A percentile compares a stretch with the other conserved stretches of the same genome.
These are phyloP conservation scores for Platorchestia sp. DNA, from an alignment of 1,140 invertebrate species.

Conservation along the genomic window DNA sequence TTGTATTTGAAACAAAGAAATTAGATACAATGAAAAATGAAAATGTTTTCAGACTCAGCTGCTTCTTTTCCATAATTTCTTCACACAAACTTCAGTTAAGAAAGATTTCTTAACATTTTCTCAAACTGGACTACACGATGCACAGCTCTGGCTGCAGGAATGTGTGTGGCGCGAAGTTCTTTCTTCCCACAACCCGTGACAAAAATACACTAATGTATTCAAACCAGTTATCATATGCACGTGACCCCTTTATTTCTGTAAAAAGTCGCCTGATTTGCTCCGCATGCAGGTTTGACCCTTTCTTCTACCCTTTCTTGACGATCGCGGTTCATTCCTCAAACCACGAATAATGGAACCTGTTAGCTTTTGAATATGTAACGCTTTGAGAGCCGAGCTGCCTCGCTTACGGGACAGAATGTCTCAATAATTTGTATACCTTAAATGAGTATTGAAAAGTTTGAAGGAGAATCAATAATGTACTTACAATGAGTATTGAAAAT, in stretches of 20 bases:
- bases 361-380: neutral
- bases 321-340: neutral
- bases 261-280: neutral
- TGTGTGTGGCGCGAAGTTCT: neutral
- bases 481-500: no score
- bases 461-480: no score
- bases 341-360: neutral
- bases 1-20: no score
- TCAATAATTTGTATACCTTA: neutral
- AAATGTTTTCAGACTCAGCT: no score
- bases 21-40: no score
- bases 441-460: neutral
- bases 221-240: neutral
- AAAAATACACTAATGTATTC: neutral
- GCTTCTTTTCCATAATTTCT: neutral
- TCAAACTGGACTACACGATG: neutral
- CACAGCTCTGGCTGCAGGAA: neutral
- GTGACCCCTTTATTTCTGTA: neutral
- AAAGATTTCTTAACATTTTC: neutral
- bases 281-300: slow-evolving; percentile 5
- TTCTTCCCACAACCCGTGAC: neutral
- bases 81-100: neutral
- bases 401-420: neutral
- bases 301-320: neutral
- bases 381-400: neutral